Percentiles rank a stretch among this genome's conserved stretches.
phyloP scores from a whole-genome alignment of 2,888 invertebrate genomes.

The Crocallis elinguaria region DNA sequence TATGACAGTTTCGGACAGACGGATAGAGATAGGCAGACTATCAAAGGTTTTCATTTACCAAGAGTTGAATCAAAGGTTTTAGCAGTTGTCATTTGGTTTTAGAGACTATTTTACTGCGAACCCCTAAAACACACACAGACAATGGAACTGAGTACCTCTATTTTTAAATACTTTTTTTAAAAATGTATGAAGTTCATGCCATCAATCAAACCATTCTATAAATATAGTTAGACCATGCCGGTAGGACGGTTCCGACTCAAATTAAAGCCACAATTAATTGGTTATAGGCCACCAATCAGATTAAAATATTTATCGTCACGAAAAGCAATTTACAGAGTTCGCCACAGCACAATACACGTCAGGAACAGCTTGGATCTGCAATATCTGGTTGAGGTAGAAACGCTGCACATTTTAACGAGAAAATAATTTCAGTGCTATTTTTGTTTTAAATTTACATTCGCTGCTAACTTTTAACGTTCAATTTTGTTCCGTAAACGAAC shows the following conservation, averaged over 20 bases:
- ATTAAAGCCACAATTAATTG: constrained; percentile 78
- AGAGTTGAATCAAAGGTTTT: no score
- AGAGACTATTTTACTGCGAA: no score
- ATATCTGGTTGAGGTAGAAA: constrained; percentile 69
- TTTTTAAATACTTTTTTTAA: background rate
- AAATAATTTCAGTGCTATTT: constrained; percentile 59
- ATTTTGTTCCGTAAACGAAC: constrained; percentile 17
- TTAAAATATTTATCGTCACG: constrained; percentile 82
- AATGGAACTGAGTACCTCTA: background rate
- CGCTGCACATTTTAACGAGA: constrained; percentile 62
- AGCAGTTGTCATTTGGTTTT: no score
- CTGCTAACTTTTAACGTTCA: constrained; percentile 23
- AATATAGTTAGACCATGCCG: constrained; percentile 6
- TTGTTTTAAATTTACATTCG: constrained; percentile 38
- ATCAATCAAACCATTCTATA: background rate
- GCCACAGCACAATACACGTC: constrained; percentile 78
- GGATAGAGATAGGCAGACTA: no score
- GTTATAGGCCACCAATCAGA: constrained; percentile 79
- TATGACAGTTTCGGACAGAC: no score
- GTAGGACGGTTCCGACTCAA: constrained; percentile 49
- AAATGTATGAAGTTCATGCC: background rate
- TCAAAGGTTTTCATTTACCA: no score
- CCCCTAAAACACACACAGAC: no score
- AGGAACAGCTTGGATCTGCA: constrained; percentile 73
- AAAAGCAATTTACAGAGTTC: constrained; percentile 81